phyloP scores from a whole-genome alignment of 2,797 vertebrate genomes.

The Phrynocephalus vlangalii region DNA sequence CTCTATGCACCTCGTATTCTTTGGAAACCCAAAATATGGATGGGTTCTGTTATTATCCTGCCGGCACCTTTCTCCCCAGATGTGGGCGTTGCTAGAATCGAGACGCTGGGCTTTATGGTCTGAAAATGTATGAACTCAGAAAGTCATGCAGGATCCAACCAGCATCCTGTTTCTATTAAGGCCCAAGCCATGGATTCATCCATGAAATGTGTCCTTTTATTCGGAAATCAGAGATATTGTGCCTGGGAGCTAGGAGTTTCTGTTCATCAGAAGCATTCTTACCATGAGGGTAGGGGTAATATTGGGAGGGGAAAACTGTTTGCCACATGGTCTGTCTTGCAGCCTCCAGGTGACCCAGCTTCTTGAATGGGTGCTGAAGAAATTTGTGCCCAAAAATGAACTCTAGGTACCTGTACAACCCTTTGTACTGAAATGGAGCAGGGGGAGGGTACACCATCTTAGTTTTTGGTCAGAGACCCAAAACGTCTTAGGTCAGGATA shows the following conservation, averaged over 20 bases:
- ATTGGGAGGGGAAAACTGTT: not conserved
- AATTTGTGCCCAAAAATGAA: too few relatives aligned
- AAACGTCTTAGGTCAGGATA: not conserved
- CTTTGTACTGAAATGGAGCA: too few relatives aligned
- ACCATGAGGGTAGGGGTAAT: too few relatives aligned
- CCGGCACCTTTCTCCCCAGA: not conserved
- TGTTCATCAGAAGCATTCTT: not conserved
- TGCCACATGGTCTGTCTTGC: not conserved
- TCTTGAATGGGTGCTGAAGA: too few relatives aligned
- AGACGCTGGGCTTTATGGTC: too few relatives aligned
- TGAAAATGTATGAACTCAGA: not conserved
- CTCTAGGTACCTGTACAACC: too few relatives aligned
- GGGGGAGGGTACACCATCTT: not conserved
- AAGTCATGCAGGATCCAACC: not conserved
- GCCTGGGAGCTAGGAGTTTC: not conserved
- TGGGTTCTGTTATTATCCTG: not conserved
- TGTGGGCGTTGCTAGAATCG: not conserved
- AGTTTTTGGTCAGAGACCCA: not conserved
- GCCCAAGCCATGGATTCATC: not conserved
- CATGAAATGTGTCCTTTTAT: not conserved
- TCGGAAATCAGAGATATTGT: not conserved
- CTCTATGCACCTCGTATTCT: not conserved
- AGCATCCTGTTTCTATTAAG: not conserved
- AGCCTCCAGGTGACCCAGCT: not conserved
- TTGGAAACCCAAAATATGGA: not conserved